Conservation (phyloP, 2,888 invertebrate genomes). For the Ophioninae sp. region DNA sequence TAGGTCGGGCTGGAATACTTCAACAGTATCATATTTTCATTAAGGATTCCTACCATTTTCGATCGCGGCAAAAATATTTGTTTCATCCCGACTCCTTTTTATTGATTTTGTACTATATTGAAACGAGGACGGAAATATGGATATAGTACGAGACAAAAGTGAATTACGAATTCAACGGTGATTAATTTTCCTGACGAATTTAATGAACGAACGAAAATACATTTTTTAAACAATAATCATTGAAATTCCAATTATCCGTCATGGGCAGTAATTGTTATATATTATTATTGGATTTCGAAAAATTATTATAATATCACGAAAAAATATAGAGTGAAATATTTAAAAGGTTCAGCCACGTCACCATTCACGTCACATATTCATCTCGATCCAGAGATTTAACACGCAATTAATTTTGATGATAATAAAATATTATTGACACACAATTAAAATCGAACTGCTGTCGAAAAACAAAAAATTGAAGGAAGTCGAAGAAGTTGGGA, state of each 20-base stretch:
- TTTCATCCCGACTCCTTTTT: neutral
- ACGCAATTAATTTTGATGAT: neutral
- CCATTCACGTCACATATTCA: no score
- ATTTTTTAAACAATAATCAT: no score
- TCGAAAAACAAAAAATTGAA: slow-evolving; percentile 1
- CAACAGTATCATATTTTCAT: neutral
- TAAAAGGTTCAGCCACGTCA: no score
- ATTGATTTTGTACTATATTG: neutral
- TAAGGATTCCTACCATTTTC: neutral
- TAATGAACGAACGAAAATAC: no score
- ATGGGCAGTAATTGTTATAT: no score
- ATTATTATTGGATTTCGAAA: no score
- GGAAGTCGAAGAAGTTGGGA: slow-evolving; percentile 48
- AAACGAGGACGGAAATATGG: neutral
- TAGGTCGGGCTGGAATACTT: neutral
- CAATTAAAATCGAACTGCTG: neutral
- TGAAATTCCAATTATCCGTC: no score
- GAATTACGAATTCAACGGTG: neutral
- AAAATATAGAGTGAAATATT: no score
- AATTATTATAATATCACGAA: no score
- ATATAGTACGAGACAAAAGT: neutral
- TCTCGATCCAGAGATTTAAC: no score
- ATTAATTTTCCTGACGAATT: neutral
- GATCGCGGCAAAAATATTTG: neutral
- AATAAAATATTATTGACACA: neutral